These are phyloP conservation scores for Erynnis tages DNA, from an alignment of 2,888 invertebrate genomes.

Conservation along the genomic window DNA sequence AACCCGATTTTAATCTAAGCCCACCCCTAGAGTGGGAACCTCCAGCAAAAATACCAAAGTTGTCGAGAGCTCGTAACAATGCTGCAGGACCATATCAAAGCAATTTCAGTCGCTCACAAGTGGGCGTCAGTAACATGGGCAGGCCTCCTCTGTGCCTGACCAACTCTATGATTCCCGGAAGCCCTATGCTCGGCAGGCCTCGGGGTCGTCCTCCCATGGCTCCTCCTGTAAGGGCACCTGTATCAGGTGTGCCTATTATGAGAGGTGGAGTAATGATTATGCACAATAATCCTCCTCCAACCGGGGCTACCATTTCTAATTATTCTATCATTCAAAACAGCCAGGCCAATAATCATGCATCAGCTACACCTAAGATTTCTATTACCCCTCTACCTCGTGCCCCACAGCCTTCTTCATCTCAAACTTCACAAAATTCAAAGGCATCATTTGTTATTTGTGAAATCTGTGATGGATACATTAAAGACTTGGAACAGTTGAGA, in stretches of 20 bases:
- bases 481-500: constrained; percentile 95
- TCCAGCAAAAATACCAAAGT: constrained; percentile 94
- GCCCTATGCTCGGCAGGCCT: constrained; percentile 65
- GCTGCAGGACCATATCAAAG: constrained; percentile 72
- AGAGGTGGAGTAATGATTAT: constrained; percentile 86
- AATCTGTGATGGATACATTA: constrained; percentile 98
- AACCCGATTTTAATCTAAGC: constrained; percentile 92
- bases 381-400: constrained; percentile 93
- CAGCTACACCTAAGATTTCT: constrained; percentile 94
- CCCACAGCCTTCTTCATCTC: constrained; percentile 71
- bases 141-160: constrained; percentile 59
- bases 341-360: constrained; percentile 51
- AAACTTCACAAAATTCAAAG: constrained; percentile 78
- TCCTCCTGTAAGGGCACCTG: constrained; percentile 54
- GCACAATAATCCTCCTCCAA: constrained; percentile 80
- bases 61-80: constrained; percentile 69
- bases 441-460: constrained; percentile 97
- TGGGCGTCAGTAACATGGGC: constrained; percentile 68
- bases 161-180: constrained; percentile 49
- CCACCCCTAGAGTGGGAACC: constrained; percentile 97
- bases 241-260: constrained; percentile 73
- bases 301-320: constrained; percentile 66
- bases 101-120: constrained; percentile 72
- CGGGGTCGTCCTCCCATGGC: constrained; percentile 72
- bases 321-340: constrained; percentile 66